A percentile compares a stretch with the other conserved stretches of the same genome.
These are phyloP conservation scores for Teleopsis dalmanni DNA, from an alignment of 1,140 invertebrate genomes.

Conservation along the genomic window DNA sequence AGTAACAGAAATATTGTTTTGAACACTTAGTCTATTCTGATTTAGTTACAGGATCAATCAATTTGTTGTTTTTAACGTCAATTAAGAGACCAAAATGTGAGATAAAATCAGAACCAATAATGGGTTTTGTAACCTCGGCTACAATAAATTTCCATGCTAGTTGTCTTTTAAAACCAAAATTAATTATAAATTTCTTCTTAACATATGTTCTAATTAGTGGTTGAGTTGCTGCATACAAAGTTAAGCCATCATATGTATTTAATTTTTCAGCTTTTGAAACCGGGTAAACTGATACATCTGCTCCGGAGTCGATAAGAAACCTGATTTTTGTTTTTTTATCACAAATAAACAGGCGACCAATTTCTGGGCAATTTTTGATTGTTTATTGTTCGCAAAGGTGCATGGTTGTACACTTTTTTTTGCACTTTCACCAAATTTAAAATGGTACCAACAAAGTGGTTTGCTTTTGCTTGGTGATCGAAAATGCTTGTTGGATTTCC, in stretches of 20 bases:
- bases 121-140: background rate
- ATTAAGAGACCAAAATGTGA: background rate
- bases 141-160: constrained; percentile 6
- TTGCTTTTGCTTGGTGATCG: too few species aligned
- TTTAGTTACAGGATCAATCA: background rate
- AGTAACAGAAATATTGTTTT: too few species aligned
- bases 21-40: background rate
- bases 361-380: too few species aligned
- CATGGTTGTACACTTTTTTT: too few species aligned
- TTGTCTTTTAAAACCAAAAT: background rate
- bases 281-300: constrained; percentile 6
- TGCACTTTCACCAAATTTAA: too few species aligned
- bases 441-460: too few species aligned
- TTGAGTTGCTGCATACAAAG: background rate
- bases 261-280: background rate
- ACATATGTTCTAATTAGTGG: background rate
- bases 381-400: too few species aligned
- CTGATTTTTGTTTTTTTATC: constrained; percentile 1
- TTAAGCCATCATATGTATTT: background rate
- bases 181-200: background rate
- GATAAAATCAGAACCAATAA: constrained; percentile 5
- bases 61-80: background rate
- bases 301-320: constrained; percentile 8
- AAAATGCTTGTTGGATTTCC: too few species aligned
- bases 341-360: background rate